phyloP scores from a whole-genome alignment of 2,113 vertebrate species.

The Hippocampus comes region DNA sequence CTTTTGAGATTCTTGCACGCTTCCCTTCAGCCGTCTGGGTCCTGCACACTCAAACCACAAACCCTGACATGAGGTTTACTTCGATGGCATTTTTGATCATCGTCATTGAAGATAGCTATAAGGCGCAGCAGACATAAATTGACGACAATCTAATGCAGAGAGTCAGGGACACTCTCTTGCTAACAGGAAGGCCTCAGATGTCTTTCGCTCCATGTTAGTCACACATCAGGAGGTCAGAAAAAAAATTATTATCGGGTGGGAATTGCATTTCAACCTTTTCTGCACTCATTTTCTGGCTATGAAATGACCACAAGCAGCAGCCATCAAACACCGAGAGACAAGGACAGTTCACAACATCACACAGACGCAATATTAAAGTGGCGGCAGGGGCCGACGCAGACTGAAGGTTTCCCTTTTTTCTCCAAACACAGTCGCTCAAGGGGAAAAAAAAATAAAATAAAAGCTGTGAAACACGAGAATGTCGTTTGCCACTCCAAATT shows the following conservation, averaged over 20 bases:
- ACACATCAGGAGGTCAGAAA: conserved; percentile 16
- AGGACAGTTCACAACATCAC: conserved; percentile 36
- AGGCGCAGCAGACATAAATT: not conserved
- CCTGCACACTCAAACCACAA: not conserved
- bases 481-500: conserved; percentile 24
- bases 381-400: conserved; percentile 21
- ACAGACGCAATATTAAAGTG: conserved; percentile 28
- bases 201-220: conserved; percentile 28
- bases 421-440: conserved; percentile 19
- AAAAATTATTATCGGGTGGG: conserved; percentile 8
- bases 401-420: conserved; percentile 44
- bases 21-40: too few relatives aligned
- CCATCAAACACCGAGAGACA: conserved; percentile 33
- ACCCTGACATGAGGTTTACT: too few relatives aligned
- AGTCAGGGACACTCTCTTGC: not conserved
- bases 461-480: conserved; percentile 10
- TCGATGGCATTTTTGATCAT: too few relatives aligned
- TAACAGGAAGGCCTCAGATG: conserved; percentile 4
- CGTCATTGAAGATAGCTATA: not conserved
- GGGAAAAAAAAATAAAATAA: not conserved
- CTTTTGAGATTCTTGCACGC: too few relatives aligned
- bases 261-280: conserved; percentile 25
- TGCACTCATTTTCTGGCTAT: conserved; percentile 29
- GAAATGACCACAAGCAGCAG: conserved; percentile 31
- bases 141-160: not conserved